Evolutionary conservation across 2,113 vertebrate species (phyloP).

Genomic region (Psilopsiagon aymara): DNA sequence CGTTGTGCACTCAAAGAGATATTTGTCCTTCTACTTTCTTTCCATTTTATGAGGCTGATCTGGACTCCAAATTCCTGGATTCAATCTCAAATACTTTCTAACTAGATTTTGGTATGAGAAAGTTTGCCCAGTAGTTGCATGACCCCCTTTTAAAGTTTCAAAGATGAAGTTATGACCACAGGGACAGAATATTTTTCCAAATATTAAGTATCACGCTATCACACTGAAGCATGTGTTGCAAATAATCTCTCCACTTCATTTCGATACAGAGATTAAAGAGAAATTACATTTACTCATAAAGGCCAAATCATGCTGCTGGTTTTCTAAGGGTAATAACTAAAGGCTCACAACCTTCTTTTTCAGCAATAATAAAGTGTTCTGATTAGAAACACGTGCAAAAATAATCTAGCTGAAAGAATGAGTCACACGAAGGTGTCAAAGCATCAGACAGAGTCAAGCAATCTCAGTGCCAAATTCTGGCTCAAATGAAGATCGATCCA

Average conservation of each 20-base stretch:
- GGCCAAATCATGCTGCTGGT: background rate
- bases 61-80: background rate
- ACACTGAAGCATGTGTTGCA: background rate
- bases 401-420: background rate
- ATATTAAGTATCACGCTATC: background rate
- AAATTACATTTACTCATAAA: background rate
- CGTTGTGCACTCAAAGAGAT: background rate
- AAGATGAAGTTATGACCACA: background rate
- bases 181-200: background rate
- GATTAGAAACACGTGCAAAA: background rate
- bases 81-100: background rate
- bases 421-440: constrained; percentile 19
- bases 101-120: background rate
- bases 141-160: background rate
- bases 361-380: background rate
- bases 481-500: background rate
- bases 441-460: background rate
- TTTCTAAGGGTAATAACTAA: constrained; percentile 8
- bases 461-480: background rate
- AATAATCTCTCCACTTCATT: background rate
- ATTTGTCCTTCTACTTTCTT: background rate
- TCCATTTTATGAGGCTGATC: background rate
- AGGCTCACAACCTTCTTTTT: background rate
- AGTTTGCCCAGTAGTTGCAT: background rate
- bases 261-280: background rate